phyloP scores from a whole-genome alignment of 1,140 invertebrate genomes.

The Dryas iulia region DNA sequence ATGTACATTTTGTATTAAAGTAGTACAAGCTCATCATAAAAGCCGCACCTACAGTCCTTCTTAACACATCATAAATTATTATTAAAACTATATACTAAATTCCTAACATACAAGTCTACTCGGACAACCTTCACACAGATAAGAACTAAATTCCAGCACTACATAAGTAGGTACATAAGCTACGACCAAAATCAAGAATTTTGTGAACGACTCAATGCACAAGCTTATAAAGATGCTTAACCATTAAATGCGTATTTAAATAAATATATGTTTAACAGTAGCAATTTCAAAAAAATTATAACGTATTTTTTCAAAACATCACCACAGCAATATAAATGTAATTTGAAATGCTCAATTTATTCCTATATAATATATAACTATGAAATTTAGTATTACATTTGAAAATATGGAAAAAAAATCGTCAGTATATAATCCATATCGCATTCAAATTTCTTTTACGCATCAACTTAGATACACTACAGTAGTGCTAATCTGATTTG shows the following conservation, averaged over 20 bases:
- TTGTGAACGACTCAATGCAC: not conserved
- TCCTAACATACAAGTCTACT: not conserved
- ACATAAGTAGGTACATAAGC: not conserved
- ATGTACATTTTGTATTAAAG: not conserved
- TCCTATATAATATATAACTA: too few relatives aligned
- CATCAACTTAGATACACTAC: too few relatives aligned
- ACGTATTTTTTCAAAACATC: too few relatives aligned
- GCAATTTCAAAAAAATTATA: too few relatives aligned
- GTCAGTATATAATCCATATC: too few relatives aligned
- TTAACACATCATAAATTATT: not conserved
- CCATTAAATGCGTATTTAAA: not conserved
- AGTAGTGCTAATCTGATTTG: too few relatives aligned
- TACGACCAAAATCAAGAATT: not conserved
- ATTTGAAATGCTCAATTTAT: too few relatives aligned
- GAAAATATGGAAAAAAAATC: too few relatives aligned
- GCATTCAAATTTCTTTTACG: too few relatives aligned
- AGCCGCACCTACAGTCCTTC: not conserved
- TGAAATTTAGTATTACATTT: too few relatives aligned
- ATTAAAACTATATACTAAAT: not conserved
- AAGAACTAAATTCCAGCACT: not conserved
- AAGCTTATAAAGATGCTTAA: not conserved
- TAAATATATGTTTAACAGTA: too few relatives aligned
- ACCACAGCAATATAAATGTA: too few relatives aligned
- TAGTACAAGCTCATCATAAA: not conserved
- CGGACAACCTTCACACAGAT: not conserved